Conservation (phyloP, 2,797 vertebrate genomes). For the Potorous gilbertii region DNA sequence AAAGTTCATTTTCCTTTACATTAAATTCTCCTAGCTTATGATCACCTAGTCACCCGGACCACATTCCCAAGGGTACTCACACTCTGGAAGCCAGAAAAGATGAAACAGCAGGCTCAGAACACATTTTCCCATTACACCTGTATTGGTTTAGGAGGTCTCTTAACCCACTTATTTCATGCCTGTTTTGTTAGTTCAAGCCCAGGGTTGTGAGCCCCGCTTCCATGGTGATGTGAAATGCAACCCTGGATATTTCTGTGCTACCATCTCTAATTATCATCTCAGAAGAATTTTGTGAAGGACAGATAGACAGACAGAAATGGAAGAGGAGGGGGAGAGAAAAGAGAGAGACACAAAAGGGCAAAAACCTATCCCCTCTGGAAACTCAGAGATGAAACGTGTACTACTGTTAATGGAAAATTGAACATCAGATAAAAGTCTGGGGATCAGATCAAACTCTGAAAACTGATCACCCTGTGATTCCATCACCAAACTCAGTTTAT, state of each 20-base stretch:
- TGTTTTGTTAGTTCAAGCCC: slow-evolving; percentile 45
- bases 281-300: neutral
- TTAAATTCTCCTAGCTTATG: neutral
- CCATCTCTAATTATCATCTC: slow-evolving; percentile 15
- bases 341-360: neutral
- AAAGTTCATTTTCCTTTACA: neutral
- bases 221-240: slow-evolving; percentile 24
- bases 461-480: slow-evolving; percentile 24
- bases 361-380: neutral
- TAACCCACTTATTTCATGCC: slow-evolving; percentile 29
- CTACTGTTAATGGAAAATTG: slow-evolving; percentile 35
- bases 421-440: slow-evolving; percentile 8
- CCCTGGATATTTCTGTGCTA: neutral
- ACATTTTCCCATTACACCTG: neutral
- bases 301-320: neutral
- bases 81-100: neutral
- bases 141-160: neutral
- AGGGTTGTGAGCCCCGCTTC: slow-evolving; percentile 8
- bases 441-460: slow-evolving; percentile 29
- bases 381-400: slow-evolving; percentile 25
- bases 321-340: neutral
- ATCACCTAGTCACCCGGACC: neutral
- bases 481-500: slow-evolving; percentile 62
- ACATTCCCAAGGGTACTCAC: neutral
- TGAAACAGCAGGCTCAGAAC: neutral